phyloP scores from a whole-genome alignment of 2,888 invertebrate genomes.

The Apotomis betuletana region DNA sequence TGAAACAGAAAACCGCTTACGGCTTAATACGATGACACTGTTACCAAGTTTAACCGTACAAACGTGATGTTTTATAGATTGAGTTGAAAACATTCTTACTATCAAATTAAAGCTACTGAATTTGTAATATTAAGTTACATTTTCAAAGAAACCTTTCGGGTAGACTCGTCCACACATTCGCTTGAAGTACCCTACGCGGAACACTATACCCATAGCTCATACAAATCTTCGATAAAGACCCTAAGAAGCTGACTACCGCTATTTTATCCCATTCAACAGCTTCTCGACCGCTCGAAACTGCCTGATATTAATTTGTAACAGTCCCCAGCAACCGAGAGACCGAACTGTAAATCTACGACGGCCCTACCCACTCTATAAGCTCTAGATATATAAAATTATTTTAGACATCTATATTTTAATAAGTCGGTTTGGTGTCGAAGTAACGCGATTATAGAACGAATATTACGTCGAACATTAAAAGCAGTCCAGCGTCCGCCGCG shows the following conservation, averaged over 20 bases:
- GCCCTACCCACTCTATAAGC: slow-evolving; percentile 81
- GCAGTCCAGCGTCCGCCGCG: slow-evolving; percentile 69
- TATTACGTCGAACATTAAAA: slow-evolving; percentile 58
- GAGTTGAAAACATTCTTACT: neutral
- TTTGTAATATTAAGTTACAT: slow-evolving; percentile 14
- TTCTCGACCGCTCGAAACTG: slow-evolving; percentile 48
- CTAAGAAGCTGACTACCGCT: slow-evolving; percentile 73
- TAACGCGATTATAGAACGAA: slow-evolving; percentile 64
- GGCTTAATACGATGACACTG: neutral
- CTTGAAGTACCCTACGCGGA: slow-evolving; percentile 59
- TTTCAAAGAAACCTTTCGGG: neutral
- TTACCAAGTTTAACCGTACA: neutral
- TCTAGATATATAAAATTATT: slow-evolving; percentile 79
- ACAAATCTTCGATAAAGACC: slow-evolving; percentile 73
- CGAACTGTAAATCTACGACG: slow-evolving; percentile 42
- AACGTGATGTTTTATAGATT: neutral
- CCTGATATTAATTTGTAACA: slow-evolving; percentile 2
- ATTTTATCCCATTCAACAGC: slow-evolving; percentile 64
- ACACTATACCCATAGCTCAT: slow-evolving; percentile 72
- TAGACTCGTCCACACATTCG: slow-evolving; percentile 41
- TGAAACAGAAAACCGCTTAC: neutral
- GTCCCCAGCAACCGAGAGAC: slow-evolving; percentile 10
- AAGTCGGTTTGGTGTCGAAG: slow-evolving; percentile 74
- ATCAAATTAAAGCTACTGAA: slow-evolving; percentile 16
- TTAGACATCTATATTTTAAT: slow-evolving; percentile 71